Evolutionary conservation across 2,113 vertebrate species (phyloP).

Genomic region (Serilophus lunatus): DNA sequence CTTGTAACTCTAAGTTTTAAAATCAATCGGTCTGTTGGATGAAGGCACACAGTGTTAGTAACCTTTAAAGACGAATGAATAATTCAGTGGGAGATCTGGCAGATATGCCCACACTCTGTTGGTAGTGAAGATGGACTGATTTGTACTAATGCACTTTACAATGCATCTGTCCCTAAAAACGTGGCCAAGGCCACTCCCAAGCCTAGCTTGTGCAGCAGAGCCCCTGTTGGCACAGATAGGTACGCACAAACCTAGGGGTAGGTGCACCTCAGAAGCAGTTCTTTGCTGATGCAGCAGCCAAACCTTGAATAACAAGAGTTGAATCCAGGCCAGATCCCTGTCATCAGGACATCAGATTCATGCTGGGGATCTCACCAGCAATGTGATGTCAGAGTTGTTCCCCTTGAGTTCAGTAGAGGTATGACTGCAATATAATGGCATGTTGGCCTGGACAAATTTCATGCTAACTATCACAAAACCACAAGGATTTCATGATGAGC

Average conservation of each 20-base stretch:
- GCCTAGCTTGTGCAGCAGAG: background rate
- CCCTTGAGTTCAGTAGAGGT: background rate
- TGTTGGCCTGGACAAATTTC: background rate
- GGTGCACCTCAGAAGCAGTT: background rate
- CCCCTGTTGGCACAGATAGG: background rate
- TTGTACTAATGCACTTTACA: background rate
- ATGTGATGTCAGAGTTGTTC: background rate
- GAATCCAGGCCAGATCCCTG: background rate
- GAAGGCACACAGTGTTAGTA: background rate
- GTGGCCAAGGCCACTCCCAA: background rate
- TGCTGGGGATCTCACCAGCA: background rate
- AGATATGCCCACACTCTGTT: background rate
- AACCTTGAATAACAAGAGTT: accelerated
- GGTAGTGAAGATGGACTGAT: background rate
- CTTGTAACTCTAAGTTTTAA: background rate
- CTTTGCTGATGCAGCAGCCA: background rate
- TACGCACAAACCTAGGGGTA: background rate
- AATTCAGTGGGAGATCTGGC: background rate
- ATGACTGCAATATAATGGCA: background rate
- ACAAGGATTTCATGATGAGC: background rate
- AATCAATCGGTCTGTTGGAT: background rate
- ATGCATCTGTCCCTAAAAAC: background rate
- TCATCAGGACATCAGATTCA: background rate
- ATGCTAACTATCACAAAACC: background rate
- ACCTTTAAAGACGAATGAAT: background rate